A percentile compares a stretch with the other conserved stretches of the same genome.
Conservation (phyloP, 2,888 invertebrate genomes). For the Leptinotarsa rubiginosa region DNA sequence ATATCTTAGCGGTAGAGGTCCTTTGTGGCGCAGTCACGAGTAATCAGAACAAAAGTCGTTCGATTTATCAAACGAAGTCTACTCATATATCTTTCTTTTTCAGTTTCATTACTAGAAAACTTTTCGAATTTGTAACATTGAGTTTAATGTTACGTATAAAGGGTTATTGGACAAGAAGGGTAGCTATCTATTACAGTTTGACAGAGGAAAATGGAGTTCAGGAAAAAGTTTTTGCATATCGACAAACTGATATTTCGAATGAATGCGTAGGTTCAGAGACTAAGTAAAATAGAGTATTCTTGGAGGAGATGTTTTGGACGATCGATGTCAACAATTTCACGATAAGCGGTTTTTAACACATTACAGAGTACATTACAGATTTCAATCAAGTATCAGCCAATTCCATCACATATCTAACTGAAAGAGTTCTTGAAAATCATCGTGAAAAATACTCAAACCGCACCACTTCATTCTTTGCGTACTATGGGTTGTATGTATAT, state of each 20-base stretch:
- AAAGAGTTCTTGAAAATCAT: too few relatives aligned
- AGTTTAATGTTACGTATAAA: conserved; percentile 46
- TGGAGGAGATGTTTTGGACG: too few relatives aligned
- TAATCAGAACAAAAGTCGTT: conserved; percentile 63
- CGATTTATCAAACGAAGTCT: conserved; percentile 63
- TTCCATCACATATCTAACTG: too few relatives aligned
- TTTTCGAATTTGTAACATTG: conserved; percentile 51
- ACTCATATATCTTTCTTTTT: conserved; percentile 58
- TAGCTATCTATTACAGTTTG: conserved; percentile 25
- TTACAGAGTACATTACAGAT: too few relatives aligned
- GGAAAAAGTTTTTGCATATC: conserved; percentile 4
- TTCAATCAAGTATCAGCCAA: too few relatives aligned
- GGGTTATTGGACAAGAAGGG: conserved; percentile 12
- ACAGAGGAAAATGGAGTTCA: neutral
- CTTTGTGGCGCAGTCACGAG: conserved; percentile 70
- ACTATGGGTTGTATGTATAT: too few relatives aligned
- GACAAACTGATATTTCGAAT: neutral
- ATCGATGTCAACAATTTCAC: too few relatives aligned
- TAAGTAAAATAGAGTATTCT: too few relatives aligned
- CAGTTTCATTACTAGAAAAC: conserved; percentile 58
- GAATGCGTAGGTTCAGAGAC: conserved; percentile 5
- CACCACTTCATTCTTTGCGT: too few relatives aligned
- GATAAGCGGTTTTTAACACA: too few relatives aligned
- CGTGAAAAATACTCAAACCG: too few relatives aligned
- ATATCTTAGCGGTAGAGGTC: conserved; percentile 67